phyloP scores from a whole-genome alignment of 2,113 vertebrate species.

The Gallinago undulata region DNA sequence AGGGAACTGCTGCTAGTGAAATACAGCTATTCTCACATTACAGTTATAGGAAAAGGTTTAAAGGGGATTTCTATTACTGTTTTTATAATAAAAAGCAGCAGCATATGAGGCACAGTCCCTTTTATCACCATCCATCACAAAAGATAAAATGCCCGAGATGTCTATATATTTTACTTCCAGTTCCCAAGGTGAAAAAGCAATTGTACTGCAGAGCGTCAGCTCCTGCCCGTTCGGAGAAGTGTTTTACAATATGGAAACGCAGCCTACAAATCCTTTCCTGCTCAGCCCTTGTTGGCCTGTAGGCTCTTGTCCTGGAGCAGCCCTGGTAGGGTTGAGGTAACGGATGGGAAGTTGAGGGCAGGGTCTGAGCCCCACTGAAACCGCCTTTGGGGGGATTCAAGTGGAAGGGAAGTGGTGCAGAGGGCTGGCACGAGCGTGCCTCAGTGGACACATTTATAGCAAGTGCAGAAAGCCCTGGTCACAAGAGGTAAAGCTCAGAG shows the following conservation, averaged over 20 bases:
- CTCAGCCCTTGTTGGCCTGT: not conserved
- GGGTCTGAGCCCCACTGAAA: not conserved
- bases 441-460: not conserved
- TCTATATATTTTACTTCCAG: not conserved
- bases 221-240: not conserved
- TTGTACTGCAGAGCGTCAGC: not conserved
- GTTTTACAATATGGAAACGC: not conserved
- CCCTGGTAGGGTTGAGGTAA: not conserved
- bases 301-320: accelerated
- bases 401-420: not conserved
- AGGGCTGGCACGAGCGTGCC: not conserved
- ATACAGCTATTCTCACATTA: not conserved
- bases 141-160: not conserved
- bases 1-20: not conserved
- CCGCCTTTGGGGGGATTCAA: not conserved
- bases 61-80: not conserved
- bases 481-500: not conserved
- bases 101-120: not conserved
- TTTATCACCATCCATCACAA: not conserved
- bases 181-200: not conserved
- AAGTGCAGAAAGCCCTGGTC: not conserved
- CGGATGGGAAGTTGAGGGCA: not conserved
- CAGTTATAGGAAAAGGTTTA: not conserved
- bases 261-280: not conserved
- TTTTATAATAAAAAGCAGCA: not conserved